Base-by-base conservation (phyloP, 2,888 invertebrate species). In the Hylaea fasciaria region DNA sequence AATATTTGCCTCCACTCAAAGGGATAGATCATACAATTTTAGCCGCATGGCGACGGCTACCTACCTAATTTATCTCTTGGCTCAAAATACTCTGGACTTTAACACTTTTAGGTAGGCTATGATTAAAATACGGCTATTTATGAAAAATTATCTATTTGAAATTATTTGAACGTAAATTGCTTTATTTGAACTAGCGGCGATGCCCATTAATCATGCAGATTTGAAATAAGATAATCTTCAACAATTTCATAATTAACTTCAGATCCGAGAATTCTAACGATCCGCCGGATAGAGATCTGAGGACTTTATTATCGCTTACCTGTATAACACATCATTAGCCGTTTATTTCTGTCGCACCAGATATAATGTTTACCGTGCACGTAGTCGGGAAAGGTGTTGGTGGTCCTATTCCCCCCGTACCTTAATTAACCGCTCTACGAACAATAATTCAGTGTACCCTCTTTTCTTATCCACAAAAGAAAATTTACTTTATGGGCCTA, bases 241-340 rank as follows among this genome's bases (percentile, higher is more conserved):
- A 57, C 65, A 64, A 77, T 79, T 76, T 73, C 74, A 74, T 65
- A 70, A 76, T 76, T 79, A 76, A 76, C 76, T 72, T 71, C 69
- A 67, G 70, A 77, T 75, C 67, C 78, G 74, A 77, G 78, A 80
- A 86, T 86, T 85, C 84, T 87, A 86, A 89, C 82, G 86, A 88
- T 83, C 81, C 47, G 61, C 78, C 66, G 77, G 66, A 79, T 81
- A 72, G 77, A 85, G 83, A 87, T 86, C 82, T 89, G 87, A 89
- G 78, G 87, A 85, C 87, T 88, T 87, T 87, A 90, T 91, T 86
- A 86, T 84, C 78, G 79, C 81, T 83, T 86, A 89, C 90, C 89
- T 89, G 87, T 86, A 87, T 87, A 85, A 82, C 83, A 87, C 84
- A 83, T 91, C 91, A 87, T 91, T 91, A 91, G 89, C 71, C 69